These are phyloP conservation scores for Apamea monoglypha DNA, from an alignment of 2,888 invertebrate species.

Conservation along the genomic window DNA sequence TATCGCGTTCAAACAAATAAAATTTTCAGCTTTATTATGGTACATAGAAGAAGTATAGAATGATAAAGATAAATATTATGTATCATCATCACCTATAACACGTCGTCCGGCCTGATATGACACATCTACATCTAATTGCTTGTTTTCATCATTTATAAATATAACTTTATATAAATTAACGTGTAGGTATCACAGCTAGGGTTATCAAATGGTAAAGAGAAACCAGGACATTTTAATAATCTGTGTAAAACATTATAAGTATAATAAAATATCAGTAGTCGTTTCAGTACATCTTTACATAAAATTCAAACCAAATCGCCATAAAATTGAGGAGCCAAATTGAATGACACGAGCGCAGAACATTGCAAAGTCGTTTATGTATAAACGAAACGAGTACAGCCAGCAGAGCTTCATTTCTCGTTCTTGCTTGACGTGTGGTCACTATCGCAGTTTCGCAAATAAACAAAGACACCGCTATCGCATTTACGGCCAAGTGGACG, in stretches of 20 bases:
- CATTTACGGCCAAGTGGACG: slow-evolving; percentile 39
- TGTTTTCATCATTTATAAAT: slow-evolving; percentile 13
- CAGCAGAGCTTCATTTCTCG: not conserved
- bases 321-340: not conserved
- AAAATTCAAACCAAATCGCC: not conserved
- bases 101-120: slow-evolving; percentile 19
- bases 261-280: too few relatives aligned
- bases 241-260: not conserved
- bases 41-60: not conserved
- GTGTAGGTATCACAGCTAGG: not conserved
- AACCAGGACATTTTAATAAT: not conserved
- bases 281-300: not conserved
- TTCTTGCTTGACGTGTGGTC: not conserved
- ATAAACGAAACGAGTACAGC: not conserved
- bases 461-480: slow-evolving; percentile 68
- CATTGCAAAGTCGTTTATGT: not conserved
- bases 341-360: not conserved
- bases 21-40: not conserved
- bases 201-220: not conserved
- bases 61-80: not conserved
- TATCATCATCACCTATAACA: slow-evolving; percentile 2
- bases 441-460: slow-evolving; percentile 27
- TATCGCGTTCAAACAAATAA: too few relatives aligned
- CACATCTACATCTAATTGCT: slow-evolving; percentile 28
- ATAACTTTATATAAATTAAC: not conserved